Base-by-base conservation (phyloP, 2,797 vertebrate species). In the Rhynchonycteris naso region DNA sequence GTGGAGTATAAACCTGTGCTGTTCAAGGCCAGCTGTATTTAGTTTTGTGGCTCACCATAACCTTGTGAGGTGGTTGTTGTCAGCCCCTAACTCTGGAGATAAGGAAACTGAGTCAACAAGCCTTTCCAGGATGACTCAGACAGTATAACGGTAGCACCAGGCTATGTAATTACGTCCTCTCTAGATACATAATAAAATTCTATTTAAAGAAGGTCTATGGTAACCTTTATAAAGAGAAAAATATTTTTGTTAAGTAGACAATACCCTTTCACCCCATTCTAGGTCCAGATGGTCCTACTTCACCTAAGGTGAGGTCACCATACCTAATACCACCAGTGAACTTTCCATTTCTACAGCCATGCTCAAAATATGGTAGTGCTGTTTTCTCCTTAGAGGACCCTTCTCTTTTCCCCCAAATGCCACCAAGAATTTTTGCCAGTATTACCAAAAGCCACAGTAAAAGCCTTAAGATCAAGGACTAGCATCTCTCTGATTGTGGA, bases 401-500 rank as follows among this genome's bases (percentile, higher is more conserved):
- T 76, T 88, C 59, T 9, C 2, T 54, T 47, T 92, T 14, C 26
- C 26, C 6, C 15, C 59, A 52, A 18, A 33, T 19, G 15, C 15
- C 11, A 50, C 50, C 30, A 74, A 63, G 56, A 74, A 26, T 35
- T 87, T 90, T 79, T 88, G 47, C 14, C 33, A 28, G 66, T 15
- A 19, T 71, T 71, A 66, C 30, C 1, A 13, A 59, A 12, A 26
- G 6, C 26, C 3, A 1, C 24, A 8, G 15, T 1, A 3, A 78
- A 1, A 16, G 18, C 22, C 28, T 59, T 56, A 33, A 47, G 65
- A 66, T 19, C n/a, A 78, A 56, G 68, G n/a, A 59, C 15, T 21
- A 2, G 4, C 0, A 1, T 47, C 14, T 12, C 15, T 68, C 6
- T 69, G 26, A 16, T 2, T 1, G 21, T 30, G 43, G 68, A n/a